Percentiles rank a stretch among this genome's conserved stretches.
Conservation (phyloP, 30 jellyfish, hydroid and myxozoan genomes). For the Morbakka virulenta region DNA sequence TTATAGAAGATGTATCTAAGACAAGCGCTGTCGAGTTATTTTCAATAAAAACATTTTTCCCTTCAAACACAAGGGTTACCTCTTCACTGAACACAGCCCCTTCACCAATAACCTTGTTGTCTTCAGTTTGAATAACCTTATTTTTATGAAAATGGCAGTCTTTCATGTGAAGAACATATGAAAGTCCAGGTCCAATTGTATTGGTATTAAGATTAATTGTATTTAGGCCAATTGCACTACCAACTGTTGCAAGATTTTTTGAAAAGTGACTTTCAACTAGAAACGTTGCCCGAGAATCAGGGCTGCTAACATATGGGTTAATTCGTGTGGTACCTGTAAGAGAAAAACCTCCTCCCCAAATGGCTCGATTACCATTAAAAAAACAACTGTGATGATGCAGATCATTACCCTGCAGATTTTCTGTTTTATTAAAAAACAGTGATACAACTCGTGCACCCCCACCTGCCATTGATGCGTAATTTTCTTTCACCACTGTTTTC, state of each 20-base stretch:
- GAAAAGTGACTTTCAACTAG: too few relatives aligned
- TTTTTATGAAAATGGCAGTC: constrained; percentile 33
- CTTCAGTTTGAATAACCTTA: constrained; percentile 60
- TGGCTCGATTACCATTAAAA: too few relatives aligned
- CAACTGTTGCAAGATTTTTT: too few relatives aligned
- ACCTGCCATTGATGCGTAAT: constrained; percentile 58
- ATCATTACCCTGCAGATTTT: too few relatives aligned
- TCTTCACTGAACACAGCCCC: constrained; percentile 55
- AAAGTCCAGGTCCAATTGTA: constrained; percentile 60
- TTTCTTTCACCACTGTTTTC: constrained; percentile 17
- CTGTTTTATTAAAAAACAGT: too few relatives aligned
- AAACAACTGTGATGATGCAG: too few relatives aligned
- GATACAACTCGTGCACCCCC: constrained; percentile 70
- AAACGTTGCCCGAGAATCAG: too few relatives aligned
- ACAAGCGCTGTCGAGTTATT: constrained; percentile 66
- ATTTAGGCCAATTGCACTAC: too few relatives aligned
- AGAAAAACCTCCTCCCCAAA: too few relatives aligned
- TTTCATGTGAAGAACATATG: constrained; percentile 16
- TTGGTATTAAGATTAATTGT: constrained; percentile 44
- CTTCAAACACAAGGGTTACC: not conserved
- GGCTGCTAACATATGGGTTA: too few relatives aligned
- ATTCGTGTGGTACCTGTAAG: too few relatives aligned
- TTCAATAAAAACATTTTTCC: not conserved
- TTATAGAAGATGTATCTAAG: constrained; percentile 50
- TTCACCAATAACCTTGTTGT: constrained; percentile 66